Conservation (phyloP, 2,113 vertebrate genomes). For the Calypte anna region DNA sequence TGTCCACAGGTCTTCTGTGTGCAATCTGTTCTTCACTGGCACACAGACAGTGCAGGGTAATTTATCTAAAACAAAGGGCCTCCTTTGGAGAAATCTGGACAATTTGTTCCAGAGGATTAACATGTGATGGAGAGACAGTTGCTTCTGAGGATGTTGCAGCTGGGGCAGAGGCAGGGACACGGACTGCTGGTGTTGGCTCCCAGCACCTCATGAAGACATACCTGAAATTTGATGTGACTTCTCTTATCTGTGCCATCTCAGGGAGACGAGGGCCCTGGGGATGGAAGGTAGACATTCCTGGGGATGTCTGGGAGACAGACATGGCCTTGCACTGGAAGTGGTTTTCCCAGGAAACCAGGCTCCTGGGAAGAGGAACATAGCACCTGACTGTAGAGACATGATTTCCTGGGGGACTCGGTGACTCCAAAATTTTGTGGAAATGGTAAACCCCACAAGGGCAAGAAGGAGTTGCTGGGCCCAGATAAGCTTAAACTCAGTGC, state of each 20-base stretch:
- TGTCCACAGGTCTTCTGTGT: background rate
- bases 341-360: background rate
- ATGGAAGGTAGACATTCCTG: background rate
- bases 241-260: background rate
- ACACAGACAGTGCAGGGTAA: background rate
- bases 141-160: background rate
- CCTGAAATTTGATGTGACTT: background rate
- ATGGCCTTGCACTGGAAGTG: background rate
- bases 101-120: background rate
- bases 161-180: background rate
- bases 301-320: background rate
- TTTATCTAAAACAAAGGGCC: background rate
- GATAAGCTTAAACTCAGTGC: background rate
- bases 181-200: background rate
- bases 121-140: background rate
- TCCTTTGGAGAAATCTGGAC: background rate
- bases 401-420: background rate
- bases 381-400: background rate
- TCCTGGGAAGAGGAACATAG: background rate
- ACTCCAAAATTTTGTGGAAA: background rate
- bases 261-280: background rate
- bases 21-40: background rate
- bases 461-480: background rate
- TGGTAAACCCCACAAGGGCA: background rate
- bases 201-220: background rate